Percentiles rank a stretch among this genome's conserved stretches.
Evolutionary conservation across 2,797 vertebrate species (phyloP).

Genomic region (Sorex maritimensis): DNA sequence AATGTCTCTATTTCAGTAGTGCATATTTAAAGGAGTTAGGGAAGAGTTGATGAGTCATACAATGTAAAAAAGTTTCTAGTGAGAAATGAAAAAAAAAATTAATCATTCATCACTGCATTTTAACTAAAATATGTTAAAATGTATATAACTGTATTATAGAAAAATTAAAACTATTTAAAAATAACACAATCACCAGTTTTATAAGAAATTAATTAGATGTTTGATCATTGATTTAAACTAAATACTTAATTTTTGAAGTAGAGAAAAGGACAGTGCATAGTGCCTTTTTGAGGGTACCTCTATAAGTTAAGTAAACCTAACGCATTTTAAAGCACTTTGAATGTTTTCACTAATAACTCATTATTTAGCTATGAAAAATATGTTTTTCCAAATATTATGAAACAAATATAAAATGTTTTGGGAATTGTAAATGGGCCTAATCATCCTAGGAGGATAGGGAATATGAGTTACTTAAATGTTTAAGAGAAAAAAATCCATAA

Average conservation of each 20-base stretch:
- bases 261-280: neutral
- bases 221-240: slow-evolving; percentile 32
- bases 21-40: neutral
- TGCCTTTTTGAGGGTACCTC: neutral
- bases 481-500: neutral
- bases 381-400: neutral
- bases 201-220: neutral
- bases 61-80: neutral
- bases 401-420: neutral
- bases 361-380: neutral
- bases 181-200: neutral
- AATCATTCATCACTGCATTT: neutral
- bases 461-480: neutral
- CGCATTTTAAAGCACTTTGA: neutral
- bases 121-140: neutral
- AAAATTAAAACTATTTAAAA: neutral
- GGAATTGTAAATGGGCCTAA: neutral
- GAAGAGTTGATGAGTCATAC: neutral
- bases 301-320: slow-evolving; percentile 33
- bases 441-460: neutral
- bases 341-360: slow-evolving; percentile 19
- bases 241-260: neutral
- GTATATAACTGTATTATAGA: neutral
- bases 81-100: neutral
- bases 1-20: neutral